Evolutionary conservation across 1,140 invertebrate species (phyloP).

Genomic region (Battus philenor): DNA sequence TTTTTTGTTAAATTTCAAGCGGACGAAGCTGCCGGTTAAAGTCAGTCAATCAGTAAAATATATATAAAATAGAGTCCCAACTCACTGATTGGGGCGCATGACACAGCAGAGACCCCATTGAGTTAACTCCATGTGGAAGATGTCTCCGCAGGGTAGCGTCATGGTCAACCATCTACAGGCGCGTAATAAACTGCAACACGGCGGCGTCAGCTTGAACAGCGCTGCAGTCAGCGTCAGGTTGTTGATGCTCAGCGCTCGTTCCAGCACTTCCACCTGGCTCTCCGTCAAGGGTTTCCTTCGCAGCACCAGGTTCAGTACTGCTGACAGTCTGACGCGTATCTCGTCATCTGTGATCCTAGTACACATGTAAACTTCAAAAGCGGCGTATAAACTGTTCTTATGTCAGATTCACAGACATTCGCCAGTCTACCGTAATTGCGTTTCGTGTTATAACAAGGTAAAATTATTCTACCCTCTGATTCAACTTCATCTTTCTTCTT

Average conservation of each 20-base stretch:
- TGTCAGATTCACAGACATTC: no score
- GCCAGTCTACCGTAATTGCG: no score
- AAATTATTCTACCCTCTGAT: no score
- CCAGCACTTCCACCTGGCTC: conserved; percentile 30
- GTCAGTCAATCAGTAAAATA: no score
- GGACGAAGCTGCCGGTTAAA: no score
- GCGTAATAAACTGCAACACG: conserved; percentile 28
- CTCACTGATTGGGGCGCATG: conserved; percentile 34
- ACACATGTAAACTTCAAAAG: no score
- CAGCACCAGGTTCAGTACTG: conserved; percentile 29
- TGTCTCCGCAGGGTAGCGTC: conserved; percentile 28
- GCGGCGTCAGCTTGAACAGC: conserved; percentile 32
- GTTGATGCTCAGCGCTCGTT: conserved; percentile 27
- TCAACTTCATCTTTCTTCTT: no score
- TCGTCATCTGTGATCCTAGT: conserved; percentile 14
- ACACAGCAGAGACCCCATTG: conserved; percentile 51
- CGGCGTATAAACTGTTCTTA: no score
- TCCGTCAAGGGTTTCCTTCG: conserved; percentile 23
- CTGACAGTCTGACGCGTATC: conserved; percentile 20
- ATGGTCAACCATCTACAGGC: conserved; percentile 40
- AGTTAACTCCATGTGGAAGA: conserved; percentile 43
- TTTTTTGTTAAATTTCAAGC: no score
- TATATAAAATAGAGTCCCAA: not conserved
- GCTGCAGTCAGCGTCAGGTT: conserved; percentile 33
- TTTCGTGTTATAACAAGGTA: no score